Evolutionary conservation across 2,113 vertebrate genomes (phyloP).

Genomic region (Hypomesus transpacificus): DNA sequence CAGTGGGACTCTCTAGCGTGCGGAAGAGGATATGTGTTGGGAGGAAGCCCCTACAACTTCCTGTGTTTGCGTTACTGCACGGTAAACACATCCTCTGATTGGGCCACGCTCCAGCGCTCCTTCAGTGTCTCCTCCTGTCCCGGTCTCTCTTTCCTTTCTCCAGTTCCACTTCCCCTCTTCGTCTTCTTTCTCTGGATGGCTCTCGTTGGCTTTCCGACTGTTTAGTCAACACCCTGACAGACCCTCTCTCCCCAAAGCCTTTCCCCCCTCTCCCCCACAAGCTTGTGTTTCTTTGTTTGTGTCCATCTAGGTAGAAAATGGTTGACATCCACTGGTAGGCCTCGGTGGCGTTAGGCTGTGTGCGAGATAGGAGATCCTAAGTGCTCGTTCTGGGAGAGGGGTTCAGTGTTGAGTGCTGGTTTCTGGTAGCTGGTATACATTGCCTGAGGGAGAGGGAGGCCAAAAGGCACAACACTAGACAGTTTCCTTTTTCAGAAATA

Average conservation of each 20-base stretch:
- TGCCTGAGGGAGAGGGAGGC: constrained; percentile 22
- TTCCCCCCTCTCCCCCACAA: constrained; percentile 8
- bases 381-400: constrained; percentile 34
- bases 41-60: constrained; percentile 52
- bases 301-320: constrained; percentile 68
- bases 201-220: constrained; percentile 50
- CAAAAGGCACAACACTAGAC: too few relatives aligned
- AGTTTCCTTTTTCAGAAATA: too few relatives aligned
- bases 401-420: constrained; percentile 25
- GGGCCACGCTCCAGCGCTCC: constrained; percentile 17
- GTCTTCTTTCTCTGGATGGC: constrained; percentile 33
- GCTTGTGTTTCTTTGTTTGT: constrained; percentile 63
- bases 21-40: constrained; percentile 37
- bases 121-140: neutral
- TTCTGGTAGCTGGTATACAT: neutral
- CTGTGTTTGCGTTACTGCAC: constrained; percentile 31
- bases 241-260: constrained; percentile 26
- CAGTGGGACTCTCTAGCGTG: constrained; percentile 37
- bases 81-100: constrained; percentile 42
- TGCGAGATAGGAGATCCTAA: constrained; percentile 56
- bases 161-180: constrained; percentile 42
- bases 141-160: constrained; percentile 31
- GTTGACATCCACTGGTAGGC: constrained; percentile 36
- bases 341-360: constrained; percentile 39
- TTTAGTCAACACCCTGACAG: constrained; percentile 68